Evolutionary conservation across 2,797 vertebrate species (phyloP).

Genomic region (Phyllotis vaccarum): DNA sequence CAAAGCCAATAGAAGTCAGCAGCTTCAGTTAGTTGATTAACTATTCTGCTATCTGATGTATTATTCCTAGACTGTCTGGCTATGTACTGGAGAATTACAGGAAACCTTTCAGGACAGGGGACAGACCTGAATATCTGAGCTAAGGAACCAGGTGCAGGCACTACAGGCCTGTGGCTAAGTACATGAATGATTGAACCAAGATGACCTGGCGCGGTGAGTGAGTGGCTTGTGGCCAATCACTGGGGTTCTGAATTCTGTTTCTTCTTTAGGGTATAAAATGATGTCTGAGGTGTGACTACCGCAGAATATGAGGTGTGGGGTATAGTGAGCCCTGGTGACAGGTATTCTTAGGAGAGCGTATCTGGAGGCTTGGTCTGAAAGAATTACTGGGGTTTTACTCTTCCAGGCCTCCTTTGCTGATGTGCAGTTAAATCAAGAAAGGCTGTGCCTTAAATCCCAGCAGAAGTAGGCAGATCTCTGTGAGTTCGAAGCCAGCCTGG

Average conservation of each 20-base stretch:
- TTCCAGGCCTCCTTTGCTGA: neutral
- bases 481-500: neutral
- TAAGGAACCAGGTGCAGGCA: neutral
- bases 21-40: neutral
- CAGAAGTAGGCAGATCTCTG: neutral
- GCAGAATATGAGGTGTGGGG: neutral
- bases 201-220: neutral
- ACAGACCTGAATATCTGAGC: neutral
- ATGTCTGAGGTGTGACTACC: neutral
- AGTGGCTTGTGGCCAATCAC: neutral
- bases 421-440: neutral
- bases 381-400: neutral
- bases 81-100: neutral
- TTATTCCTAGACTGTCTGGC: conserved; percentile 13
- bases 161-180: neutral
- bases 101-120: neutral
- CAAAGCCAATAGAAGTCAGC: neutral
- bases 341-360: neutral
- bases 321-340: neutral
- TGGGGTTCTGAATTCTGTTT: neutral
- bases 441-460: neutral
- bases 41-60: conserved; percentile 20
- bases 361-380: neutral
- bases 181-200: neutral
- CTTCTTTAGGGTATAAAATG: neutral